phyloP scores from a whole-genome alignment of 2,797 vertebrate genomes.

The Myiothlypis chrysogaster region DNA sequence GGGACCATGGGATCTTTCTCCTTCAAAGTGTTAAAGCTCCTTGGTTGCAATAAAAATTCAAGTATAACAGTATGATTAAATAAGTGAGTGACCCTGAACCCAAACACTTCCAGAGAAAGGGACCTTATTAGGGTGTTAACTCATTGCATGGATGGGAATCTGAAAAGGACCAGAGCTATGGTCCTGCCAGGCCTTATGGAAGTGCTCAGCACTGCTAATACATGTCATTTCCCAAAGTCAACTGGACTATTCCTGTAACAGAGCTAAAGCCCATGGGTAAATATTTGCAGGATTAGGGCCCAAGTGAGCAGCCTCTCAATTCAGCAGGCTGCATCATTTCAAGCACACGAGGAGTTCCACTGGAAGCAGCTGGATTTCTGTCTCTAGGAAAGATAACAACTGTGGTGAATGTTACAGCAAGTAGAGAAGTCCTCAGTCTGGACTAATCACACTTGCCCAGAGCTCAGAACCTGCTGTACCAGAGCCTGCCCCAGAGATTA shows the following conservation, averaged over 20 bases:
- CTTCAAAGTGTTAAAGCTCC: neutral
- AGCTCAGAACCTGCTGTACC: neutral
- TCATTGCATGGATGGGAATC: neutral
- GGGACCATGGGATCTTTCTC: neutral
- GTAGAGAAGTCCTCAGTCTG: neutral
- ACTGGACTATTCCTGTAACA: neutral
- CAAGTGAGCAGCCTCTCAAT: neutral
- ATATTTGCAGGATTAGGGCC: neutral
- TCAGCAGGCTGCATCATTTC: neutral
- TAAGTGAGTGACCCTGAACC: neutral
- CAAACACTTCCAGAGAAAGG: neutral
- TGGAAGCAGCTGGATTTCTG: neutral
- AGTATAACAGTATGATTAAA: neutral
- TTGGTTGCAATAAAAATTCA: neutral
- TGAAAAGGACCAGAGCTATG: neutral
- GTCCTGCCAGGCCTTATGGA: neutral
- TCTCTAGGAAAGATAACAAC: neutral
- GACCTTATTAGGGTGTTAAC: neutral
- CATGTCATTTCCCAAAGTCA: neutral
- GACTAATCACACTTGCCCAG: neutral
- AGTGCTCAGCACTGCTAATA: neutral
- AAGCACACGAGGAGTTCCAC: neutral
- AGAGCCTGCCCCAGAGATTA: neutral
- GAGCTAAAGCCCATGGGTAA: neutral
- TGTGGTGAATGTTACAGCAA: neutral